Evolutionary conservation across 2,888 invertebrate genomes (phyloP).

Genomic region (Machimus rusticus): DNA sequence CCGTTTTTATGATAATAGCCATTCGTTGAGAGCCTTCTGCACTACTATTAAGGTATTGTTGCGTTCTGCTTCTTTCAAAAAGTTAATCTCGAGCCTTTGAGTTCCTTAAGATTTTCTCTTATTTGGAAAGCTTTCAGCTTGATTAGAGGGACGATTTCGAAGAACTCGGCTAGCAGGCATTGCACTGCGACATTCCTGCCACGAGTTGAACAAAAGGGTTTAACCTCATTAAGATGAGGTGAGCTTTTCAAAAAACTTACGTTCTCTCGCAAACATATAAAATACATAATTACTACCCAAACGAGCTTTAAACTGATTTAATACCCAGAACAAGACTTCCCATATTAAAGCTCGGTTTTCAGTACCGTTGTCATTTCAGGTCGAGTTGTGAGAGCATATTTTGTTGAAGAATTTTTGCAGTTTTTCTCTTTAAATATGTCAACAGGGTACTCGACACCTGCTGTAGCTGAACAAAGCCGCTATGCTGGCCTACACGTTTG

Average conservation of each 20-base stretch:
- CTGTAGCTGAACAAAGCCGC: background rate
- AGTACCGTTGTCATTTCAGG: background rate
- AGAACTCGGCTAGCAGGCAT: background rate
- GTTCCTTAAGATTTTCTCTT: background rate
- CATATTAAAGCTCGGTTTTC: background rate
- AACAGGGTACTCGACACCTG: background rate
- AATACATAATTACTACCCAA: background rate
- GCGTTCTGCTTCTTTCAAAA: background rate
- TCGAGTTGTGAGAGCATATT: background rate
- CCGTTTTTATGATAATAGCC: constrained; percentile 3
- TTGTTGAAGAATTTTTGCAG: background rate
- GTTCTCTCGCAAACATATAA: background rate
- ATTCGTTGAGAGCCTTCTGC: background rate
- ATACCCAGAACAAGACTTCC: background rate
- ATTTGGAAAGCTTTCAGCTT: constrained; percentile 5
- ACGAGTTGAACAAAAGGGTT: background rate
- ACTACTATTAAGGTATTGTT: constrained; percentile 12
- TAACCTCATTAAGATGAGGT: background rate
- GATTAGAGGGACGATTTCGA: constrained; percentile 8
- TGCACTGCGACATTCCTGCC: background rate
- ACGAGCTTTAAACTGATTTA: background rate
- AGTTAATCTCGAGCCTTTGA: constrained; percentile 3
- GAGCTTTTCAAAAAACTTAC: background rate
- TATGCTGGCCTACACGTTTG: background rate
- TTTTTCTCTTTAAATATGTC: background rate